Percentiles rank a stretch among this genome's conserved stretches.
These are phyloP conservation scores for Plutella xylostella DNA, from an alignment of 2,888 invertebrate species.

Conservation along the genomic window DNA sequence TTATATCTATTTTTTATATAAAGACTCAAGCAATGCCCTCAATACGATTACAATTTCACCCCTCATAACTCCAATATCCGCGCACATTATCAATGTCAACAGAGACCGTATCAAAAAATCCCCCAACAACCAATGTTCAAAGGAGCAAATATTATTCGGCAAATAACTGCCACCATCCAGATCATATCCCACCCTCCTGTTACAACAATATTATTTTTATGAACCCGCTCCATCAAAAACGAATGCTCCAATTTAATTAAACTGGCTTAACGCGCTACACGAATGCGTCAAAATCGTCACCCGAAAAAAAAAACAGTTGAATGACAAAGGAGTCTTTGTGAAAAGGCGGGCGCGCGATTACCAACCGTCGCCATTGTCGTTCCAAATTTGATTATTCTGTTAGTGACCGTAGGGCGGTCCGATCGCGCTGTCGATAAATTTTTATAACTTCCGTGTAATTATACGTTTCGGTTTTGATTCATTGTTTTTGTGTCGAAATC, in stretches of 20 bases:
- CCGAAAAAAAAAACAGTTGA: slow-evolving; percentile 19
- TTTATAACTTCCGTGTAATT: not conserved
- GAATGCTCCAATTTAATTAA: slow-evolving; percentile 56
- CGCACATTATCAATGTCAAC: slow-evolving; percentile 53
- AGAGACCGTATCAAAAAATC: slow-evolving; percentile 41
- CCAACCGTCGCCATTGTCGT: slow-evolving; percentile 57
- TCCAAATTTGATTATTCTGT: slow-evolving; percentile 49
- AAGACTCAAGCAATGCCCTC: no score
- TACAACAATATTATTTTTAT: slow-evolving; percentile 61
- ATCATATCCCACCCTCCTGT: slow-evolving; percentile 24
- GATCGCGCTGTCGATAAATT: slow-evolving; percentile 24
- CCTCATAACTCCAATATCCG: slow-evolving; percentile 32
- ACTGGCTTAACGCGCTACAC: slow-evolving; percentile 41
- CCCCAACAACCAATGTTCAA: slow-evolving; percentile 26
- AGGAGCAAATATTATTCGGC: slow-evolving; percentile 42
- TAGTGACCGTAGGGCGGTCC: slow-evolving; percentile 32
- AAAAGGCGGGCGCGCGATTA: slow-evolving; percentile 48
- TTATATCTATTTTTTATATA: no score
- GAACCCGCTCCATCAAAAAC: slow-evolving; percentile 33
- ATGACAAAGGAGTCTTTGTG: slow-evolving; percentile 53
- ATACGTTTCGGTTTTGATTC: slow-evolving; percentile 16
- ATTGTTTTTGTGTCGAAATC: no score
- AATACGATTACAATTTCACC: no score
- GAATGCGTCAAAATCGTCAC: slow-evolving; percentile 22
- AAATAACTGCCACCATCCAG: slow-evolving; percentile 26